phyloP scores from a whole-genome alignment of 2,113 vertebrate species.

The Vidua chalybeata region DNA sequence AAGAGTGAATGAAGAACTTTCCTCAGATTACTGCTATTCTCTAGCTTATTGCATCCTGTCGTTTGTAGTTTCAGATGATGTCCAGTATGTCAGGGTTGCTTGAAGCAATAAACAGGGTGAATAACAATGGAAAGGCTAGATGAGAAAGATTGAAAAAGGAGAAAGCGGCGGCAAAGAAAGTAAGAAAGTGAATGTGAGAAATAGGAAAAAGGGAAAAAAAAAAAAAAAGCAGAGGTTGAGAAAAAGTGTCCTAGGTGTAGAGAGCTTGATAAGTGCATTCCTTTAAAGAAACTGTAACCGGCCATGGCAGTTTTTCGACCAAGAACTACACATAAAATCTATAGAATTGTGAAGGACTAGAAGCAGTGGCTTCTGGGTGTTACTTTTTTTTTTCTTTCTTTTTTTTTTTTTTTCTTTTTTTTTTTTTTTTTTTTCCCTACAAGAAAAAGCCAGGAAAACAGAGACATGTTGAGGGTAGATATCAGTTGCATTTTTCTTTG shows the following conservation, averaged over 20 bases:
- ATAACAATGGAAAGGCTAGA: constrained; percentile 87
- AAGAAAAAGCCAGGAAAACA: neutral
- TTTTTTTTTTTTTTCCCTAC: neutral
- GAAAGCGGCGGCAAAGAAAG: constrained; percentile 74
- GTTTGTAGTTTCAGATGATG: constrained; percentile 97
- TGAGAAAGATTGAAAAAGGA: constrained; percentile 77
- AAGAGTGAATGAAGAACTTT: constrained; percentile 97
- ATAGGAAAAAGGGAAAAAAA: constrained; percentile 25
- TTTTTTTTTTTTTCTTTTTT: too few species aligned
- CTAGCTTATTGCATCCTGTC: constrained; percentile 98
- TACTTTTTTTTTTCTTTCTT: neutral
- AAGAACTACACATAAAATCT: neutral
- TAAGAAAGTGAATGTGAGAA: constrained; percentile 70
- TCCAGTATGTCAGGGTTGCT: constrained; percentile 90
- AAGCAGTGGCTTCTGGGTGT: neutral
- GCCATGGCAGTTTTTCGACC: constrained; percentile 44
- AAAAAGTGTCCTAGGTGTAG: constrained; percentile 48
- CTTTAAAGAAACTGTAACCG: constrained; percentile 38
- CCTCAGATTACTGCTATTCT: constrained; percentile 95
- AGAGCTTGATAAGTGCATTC: constrained; percentile 44
- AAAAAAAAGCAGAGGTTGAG: constrained; percentile 26
- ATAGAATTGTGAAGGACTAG: neutral
- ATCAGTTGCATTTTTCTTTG: neutral
- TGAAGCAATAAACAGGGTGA: constrained; percentile 90
- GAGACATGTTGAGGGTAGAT: neutral